These are phyloP conservation scores for Huso huso DNA, from an alignment of 2,797 vertebrate species.

Conservation along the genomic window DNA sequence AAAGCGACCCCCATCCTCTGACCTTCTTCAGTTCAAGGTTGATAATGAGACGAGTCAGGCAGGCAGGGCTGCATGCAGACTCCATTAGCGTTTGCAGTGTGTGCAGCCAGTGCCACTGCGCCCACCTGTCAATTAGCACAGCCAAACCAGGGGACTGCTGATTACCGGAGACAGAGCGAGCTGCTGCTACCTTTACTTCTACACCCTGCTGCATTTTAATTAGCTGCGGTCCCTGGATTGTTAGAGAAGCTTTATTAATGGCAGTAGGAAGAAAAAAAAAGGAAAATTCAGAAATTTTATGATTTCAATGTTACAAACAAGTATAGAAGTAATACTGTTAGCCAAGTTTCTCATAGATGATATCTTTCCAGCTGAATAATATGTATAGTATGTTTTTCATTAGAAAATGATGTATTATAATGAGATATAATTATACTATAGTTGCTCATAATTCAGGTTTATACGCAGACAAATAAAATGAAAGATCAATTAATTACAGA, in stretches of 20 bases:
- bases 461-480: no score
- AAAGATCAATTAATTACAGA: no score
- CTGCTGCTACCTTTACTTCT: conserved; percentile 50
- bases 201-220: conserved; percentile 71
- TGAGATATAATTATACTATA: no score
- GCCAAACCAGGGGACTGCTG: conserved; percentile 57
- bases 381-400: no score
- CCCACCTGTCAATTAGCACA: conserved; percentile 73
- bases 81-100: conserved; percentile 54
- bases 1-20: conserved; percentile 55
- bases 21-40: conserved; percentile 71
- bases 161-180: conserved; percentile 56
- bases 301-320: conserved; percentile 39
- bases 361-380: conserved; percentile 10
- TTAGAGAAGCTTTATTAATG: conserved; percentile 61
- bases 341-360: conserved; percentile 14
- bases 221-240: conserved; percentile 60
- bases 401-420: no score
- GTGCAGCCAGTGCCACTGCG: conserved; percentile 42
- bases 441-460: no score
- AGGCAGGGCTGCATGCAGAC: conserved; percentile 47
- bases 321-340: neutral
- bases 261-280: conserved; percentile 11
- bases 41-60: conserved; percentile 73
- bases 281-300: conserved; percentile 44